Base-by-base conservation (phyloP, 1,140 invertebrate genomes). In the Pseudachorutes palmiensis region DNA sequence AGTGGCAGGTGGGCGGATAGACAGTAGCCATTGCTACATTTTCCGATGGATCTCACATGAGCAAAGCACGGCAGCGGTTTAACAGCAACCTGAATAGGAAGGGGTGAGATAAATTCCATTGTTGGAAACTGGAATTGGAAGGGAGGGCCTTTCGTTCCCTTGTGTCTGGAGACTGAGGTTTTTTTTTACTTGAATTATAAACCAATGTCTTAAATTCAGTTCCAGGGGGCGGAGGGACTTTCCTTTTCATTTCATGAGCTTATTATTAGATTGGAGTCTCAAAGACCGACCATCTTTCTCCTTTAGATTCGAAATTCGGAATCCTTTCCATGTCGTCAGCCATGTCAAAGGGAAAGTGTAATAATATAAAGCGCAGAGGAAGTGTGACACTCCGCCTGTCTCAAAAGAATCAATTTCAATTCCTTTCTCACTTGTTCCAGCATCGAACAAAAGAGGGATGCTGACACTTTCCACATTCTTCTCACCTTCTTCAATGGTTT, bases 381-480 rank as follows among this genome's bases (percentile, higher is more conserved):
- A n/a, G n/a, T n/a, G n/a, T 45, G 36, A 9, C 36, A 19, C 36
- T 45, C 19, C 51, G 19, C 5, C 31, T 22, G 3, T 24, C 58
- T 60, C 61, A 60, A 64, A 64, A 49, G 61, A 64, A 70, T 71
- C 61, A 64, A 69, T 69, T 69, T 69, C 36, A 64, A 55, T 19
- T 19, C 51, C 14, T 14, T 55, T 24, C 51, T 9, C 51, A 45
- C 19, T 19, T 45, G 36, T 12, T 12, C 9, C 51, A 26, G 5
- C 51, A 55, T 24, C 51, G 12, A 55, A 55, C 51, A 55, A 55
- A 19, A 26, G 51, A 26, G 24, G 9, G 51, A 14, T 26, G 5
- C 51, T 55, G 12, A 24, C 51, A 24, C 5, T 55, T 5, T 9
- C 24, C 14, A 55, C 51, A 55, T 19, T 19, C 36, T 22, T 33